Percentiles rank a stretch among this genome's conserved stretches.
Conservation (phyloP, 2,113 vertebrate species). For the Actinemys pallida region DNA sequence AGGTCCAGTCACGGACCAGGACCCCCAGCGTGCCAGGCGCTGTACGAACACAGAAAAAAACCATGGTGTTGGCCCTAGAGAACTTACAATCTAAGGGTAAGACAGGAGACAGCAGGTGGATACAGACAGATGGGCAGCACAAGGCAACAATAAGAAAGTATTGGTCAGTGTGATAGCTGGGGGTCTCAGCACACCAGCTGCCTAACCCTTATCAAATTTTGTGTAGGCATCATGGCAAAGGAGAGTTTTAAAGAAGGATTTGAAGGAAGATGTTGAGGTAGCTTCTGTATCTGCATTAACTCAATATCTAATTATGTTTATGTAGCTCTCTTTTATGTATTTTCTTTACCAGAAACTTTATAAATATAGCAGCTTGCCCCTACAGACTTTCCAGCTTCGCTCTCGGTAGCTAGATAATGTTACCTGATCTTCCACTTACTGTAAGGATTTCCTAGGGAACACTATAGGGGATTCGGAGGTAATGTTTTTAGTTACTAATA, state of each 20-base stretch:
- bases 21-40: neutral
- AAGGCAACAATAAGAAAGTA: neutral
- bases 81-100: neutral
- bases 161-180: neutral
- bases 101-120: neutral
- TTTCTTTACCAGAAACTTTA: slow-evolving; percentile 40
- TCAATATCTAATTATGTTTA: slow-evolving; percentile 30
- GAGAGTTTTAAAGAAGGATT: slow-evolving; percentile 17
- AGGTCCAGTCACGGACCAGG: neutral
- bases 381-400: slow-evolving; percentile 35
- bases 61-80: neutral
- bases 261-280: slow-evolving; percentile 26
- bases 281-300: slow-evolving; percentile 46
- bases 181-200: neutral
- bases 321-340: slow-evolving; percentile 29
- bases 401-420: neutral
- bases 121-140: neutral
- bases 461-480: neutral
- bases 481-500: neutral
- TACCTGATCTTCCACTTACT: neutral
- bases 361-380: slow-evolving; percentile 6
- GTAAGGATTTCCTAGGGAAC: neutral
- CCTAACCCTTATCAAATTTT: neutral
- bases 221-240: neutral
- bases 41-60: neutral